These are phyloP conservation scores for Setophaga coronata DNA, from an alignment of 2,113 vertebrate species.

Conservation along the genomic window DNA sequence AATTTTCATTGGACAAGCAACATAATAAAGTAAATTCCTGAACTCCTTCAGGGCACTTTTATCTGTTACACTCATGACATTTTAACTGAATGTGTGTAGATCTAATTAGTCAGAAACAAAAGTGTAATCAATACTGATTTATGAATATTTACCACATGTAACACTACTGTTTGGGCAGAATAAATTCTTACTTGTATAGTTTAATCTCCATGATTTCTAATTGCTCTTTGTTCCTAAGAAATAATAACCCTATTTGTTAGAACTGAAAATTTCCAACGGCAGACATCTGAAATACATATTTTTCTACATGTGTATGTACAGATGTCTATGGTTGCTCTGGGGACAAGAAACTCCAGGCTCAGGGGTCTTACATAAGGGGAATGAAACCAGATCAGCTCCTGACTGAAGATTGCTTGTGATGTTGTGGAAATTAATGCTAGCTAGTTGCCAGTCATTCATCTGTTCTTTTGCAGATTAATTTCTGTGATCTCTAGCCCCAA, in stretches of 20 bases:
- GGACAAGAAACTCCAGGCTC: not conserved
- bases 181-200: not conserved
- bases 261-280: not conserved
- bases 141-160: not conserved
- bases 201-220: not conserved
- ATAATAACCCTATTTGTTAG: not conserved
- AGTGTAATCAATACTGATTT: constrained; percentile 18
- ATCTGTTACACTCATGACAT: not conserved
- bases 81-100: constrained; percentile 1
- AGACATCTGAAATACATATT: not conserved
- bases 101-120: constrained; percentile 19
- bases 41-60: not conserved
- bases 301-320: not conserved
- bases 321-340: not conserved
- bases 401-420: constrained; percentile 5
- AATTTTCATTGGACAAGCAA: not conserved
- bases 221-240: not conserved
- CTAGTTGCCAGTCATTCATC: constrained; percentile 28
- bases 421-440: constrained; percentile 15
- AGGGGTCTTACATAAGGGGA: not conserved
- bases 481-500: constrained; percentile 23
- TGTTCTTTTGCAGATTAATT: constrained; percentile 35
- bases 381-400: not conserved
- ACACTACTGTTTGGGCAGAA: not conserved
- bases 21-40: not conserved